Evolutionary conservation across 2,888 invertebrate genomes (phyloP).

Genomic region (Tribolium freemani): DNA sequence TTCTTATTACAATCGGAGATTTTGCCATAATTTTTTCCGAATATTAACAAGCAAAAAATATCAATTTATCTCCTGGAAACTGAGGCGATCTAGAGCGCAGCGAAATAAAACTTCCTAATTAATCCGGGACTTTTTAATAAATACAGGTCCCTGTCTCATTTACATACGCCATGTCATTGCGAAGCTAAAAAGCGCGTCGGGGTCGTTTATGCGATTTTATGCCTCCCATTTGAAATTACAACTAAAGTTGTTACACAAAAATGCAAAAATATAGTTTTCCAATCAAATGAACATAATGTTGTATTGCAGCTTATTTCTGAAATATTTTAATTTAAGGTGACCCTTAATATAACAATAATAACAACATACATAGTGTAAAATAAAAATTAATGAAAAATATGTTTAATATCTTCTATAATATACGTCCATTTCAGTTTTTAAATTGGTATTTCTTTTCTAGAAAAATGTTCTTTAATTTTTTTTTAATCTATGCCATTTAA

Average conservation of each 20-base stretch:
- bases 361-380: too few species aligned
- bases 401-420: too few species aligned
- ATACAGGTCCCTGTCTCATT: slow-evolving; percentile 25
- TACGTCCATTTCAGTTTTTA: too few species aligned
- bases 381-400: too few species aligned
- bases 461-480: too few species aligned
- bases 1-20: neutral
- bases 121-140: slow-evolving; percentile 32
- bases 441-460: too few species aligned
- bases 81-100: slow-evolving; percentile 6
- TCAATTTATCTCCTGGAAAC: slow-evolving; percentile 5
- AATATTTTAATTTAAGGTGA: too few species aligned
- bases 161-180: slow-evolving; percentile 16
- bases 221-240: neutral
- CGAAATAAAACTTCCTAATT: slow-evolving; percentile 34
- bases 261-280: too few species aligned
- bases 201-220: neutral
- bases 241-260: neutral
- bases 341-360: too few species aligned
- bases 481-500: too few species aligned
- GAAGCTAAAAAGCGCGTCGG: slow-evolving; percentile 13
- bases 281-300: too few species aligned
- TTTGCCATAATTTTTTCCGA: neutral
- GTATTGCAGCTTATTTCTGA: too few species aligned
- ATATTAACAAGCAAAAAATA: neutral